Conservation (phyloP, 2,113 vertebrate genomes). For the Petromus typicus region DNA sequence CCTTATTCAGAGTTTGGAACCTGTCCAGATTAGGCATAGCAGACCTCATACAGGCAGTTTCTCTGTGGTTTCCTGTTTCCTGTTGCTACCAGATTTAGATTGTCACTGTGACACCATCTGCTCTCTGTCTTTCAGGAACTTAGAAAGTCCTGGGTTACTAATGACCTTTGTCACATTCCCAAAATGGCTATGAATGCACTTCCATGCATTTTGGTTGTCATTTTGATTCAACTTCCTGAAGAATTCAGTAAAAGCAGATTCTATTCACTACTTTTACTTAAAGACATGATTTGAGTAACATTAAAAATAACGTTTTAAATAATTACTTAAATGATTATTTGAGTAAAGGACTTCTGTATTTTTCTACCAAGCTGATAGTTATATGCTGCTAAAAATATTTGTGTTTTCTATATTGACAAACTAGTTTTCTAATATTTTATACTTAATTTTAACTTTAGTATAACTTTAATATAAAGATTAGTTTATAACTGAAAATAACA, state of each 20-base stretch:
- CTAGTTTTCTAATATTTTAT: neutral
- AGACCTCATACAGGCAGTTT: accelerated
- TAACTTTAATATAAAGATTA: neutral
- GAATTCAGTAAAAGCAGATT: neutral
- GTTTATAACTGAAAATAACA: slow-evolving; percentile 24
- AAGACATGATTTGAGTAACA: neutral
- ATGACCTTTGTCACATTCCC: slow-evolving; percentile 22
- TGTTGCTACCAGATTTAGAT: neutral
- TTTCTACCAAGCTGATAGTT: neutral
- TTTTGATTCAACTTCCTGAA: neutral
- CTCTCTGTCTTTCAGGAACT: neutral
- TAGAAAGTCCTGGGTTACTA: neutral
- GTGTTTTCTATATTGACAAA: neutral
- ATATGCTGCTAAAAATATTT: neutral
- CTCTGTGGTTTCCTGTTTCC: neutral
- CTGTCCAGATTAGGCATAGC: neutral
- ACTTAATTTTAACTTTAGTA: neutral
- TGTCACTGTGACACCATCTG: neutral
- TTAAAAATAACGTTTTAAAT: neutral
- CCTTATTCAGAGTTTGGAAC: neutral
- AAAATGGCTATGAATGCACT: neutral
- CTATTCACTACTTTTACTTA: neutral
- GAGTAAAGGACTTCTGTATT: neutral
- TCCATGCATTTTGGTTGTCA: neutral
- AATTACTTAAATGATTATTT: neutral